Conservation (phyloP, 1,140 invertebrate species). For the Parapsyche elsis region DNA sequence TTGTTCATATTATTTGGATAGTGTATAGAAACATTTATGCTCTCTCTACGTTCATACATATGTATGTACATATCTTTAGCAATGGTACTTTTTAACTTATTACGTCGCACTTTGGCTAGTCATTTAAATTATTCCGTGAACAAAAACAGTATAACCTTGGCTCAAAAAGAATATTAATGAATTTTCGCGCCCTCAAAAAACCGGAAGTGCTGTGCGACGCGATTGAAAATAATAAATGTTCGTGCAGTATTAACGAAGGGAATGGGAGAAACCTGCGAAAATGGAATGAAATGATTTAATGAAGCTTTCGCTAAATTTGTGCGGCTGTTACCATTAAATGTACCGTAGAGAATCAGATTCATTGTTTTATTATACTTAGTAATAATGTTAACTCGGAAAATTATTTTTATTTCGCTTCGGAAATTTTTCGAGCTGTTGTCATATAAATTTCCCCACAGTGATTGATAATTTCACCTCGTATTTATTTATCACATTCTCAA, state of each 20-base stretch:
- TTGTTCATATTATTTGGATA: no score
- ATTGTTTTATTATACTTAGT: slow-evolving; percentile 12
- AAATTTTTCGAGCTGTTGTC: no score
- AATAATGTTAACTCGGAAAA: not conserved
- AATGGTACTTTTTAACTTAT: no score
- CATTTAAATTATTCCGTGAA: no score
- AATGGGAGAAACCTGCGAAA: not conserved
- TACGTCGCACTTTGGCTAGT: no score
- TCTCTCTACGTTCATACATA: no score
- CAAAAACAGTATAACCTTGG: no score
- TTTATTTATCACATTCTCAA: not conserved
- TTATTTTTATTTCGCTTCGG: not conserved
- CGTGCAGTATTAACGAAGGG: not conserved
- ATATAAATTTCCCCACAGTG: not conserved
- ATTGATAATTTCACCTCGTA: not conserved
- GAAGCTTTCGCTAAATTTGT: slow-evolving; percentile 19
- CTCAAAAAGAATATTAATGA: no score
- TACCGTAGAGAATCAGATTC: slow-evolving; percentile 18
- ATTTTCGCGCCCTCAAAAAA: no score
- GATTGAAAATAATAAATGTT: slow-evolving; percentile 19
- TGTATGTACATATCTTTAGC: no score
- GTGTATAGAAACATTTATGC: no score
- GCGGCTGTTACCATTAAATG: slow-evolving; percentile 25
- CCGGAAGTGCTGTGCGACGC: not conserved
- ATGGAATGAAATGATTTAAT: slow-evolving; percentile 28